Conservation (phyloP, 2,888 invertebrate species). For the Drosophila differens region DNA sequence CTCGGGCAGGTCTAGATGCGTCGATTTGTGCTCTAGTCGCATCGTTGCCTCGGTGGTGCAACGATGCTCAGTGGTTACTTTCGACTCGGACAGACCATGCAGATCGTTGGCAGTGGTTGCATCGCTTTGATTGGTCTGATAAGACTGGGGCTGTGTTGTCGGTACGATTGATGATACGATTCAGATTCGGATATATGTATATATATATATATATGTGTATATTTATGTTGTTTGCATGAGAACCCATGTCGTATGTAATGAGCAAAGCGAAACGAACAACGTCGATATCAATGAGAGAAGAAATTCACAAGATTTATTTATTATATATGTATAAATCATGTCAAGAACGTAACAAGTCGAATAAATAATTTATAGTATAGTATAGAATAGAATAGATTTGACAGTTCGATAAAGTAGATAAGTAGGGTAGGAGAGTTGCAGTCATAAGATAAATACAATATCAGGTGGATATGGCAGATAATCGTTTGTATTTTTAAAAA, state of each 20-base stretch:
- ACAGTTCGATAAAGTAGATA: constrained; percentile 42
- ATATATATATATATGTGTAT: constrained; percentile 14
- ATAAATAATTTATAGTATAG: constrained; percentile 34
- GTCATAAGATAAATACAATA: constrained; percentile 39
- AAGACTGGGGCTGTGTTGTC: constrained; percentile 81
- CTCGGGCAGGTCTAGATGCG: constrained; percentile 83
- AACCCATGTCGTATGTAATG: constrained; percentile 62
- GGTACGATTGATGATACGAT: constrained; percentile 28
- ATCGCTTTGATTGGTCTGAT: constrained; percentile 81
- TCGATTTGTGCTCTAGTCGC: constrained; percentile 85
- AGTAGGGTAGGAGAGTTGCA: constrained; percentile 45
- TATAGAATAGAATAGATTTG: constrained; percentile 37
- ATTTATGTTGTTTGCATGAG: constrained; percentile 36
- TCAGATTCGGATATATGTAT: constrained; percentile 18
- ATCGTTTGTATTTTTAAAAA: constrained; percentile 54
- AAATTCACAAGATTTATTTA: constrained; percentile 82
- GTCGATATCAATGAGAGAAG: constrained; percentile 82
- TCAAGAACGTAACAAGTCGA: constrained; percentile 62
- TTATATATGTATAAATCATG: constrained; percentile 66
- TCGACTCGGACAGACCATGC: constrained; percentile 85
- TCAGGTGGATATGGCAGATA: constrained; percentile 43
- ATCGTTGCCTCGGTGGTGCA: constrained; percentile 86
- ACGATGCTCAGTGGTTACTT: constrained; percentile 85
- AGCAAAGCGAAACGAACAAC: constrained; percentile 80
- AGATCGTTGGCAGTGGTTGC: constrained; percentile 82